Conservation (phyloP, 2,888 invertebrate genomes). For the Parnassius apollo region DNA sequence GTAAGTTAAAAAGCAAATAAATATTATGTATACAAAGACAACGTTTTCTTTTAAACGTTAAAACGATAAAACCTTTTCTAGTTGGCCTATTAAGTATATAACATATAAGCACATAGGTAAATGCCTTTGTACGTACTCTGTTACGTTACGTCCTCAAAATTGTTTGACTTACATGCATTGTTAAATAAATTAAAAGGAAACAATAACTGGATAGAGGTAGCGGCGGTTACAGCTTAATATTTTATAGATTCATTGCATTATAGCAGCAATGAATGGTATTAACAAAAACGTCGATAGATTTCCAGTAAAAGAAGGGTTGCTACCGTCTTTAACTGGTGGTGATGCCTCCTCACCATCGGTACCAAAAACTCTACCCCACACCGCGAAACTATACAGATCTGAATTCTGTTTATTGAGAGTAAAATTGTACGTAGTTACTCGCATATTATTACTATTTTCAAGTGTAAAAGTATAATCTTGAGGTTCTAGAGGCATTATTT, state of each 20-base stretch:
- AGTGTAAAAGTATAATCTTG: conserved; percentile 48
- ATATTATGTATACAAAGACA: too few relatives aligned
- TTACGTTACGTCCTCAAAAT: too few relatives aligned
- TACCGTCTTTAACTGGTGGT: conserved; percentile 36
- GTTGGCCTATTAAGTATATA: too few relatives aligned
- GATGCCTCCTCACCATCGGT: conserved; percentile 59
- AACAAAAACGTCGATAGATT: conserved; percentile 2
- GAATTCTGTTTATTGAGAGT: conserved; percentile 41
- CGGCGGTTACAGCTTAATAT: background rate
- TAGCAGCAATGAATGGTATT: conserved; percentile 1
- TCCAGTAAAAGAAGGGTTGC: background rate
- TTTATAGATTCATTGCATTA: background rate
- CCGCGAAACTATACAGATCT: conserved; percentile 72
- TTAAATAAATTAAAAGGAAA: background rate
- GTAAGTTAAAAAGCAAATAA: too few relatives aligned
- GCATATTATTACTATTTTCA: conserved; percentile 24
- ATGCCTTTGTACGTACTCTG: too few relatives aligned
- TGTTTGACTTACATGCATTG: too few relatives aligned
- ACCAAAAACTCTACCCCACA: conserved; percentile 76
- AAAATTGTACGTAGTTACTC: conserved; percentile 40
- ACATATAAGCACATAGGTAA: too few relatives aligned
- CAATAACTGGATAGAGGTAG: background rate
- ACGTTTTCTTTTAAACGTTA: too few relatives aligned
- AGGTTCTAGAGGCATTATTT: conserved; percentile 72
- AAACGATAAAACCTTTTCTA: too few relatives aligned